Evolutionary conservation across 2,888 invertebrate genomes (phyloP), one percentile per base, ranked within the genome.

Genomic region (Lepidocyrtoides sp.): DNA sequence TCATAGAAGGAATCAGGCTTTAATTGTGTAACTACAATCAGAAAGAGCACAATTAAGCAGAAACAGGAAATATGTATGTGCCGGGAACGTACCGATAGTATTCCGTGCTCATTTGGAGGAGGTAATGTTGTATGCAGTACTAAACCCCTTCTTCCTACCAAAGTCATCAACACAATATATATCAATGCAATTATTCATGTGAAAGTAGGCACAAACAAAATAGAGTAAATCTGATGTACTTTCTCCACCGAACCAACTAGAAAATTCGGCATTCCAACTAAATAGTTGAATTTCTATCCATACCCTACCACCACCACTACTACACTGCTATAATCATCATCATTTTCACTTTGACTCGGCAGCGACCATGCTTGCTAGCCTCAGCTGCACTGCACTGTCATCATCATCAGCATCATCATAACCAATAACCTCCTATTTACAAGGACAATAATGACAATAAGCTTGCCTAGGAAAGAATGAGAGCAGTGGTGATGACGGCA

Each of bases 351-450:
- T 17, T 36, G 20, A 23, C 72, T 23, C 72, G 23, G 23, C 72
- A 75, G 26, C 36, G 60, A 82, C 82, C 63, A 82, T 26, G 57
- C 57, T n/a, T n/a, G n/a, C n/a, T 23, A 36, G 26, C 66, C 63
- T 63, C 82, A 83, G 83, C 63, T 48, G 82, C 83, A 48, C n/a
- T n/a, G 57, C 57, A 51, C 66, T 83, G 83, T 66, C 83, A 83
- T 66, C 83, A 82, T 20, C 54, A 82, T 66, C 44, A 75, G 0
- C 41, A 72, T 54, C 57, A 81, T 63, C 29, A 66, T 12, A 20
- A 81, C 36, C 57, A 57, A 81, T 57, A 81, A 20, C 36, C 57
- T 23, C 1, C 75, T 57, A 32, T 79, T 54, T 36, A 57, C 79
- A 20, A 48, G 44, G 20, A 75, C 72, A 81, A 32, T 32, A 48